Conservation (phyloP, 2,797 vertebrate species). For the Acanthis flammea region DNA sequence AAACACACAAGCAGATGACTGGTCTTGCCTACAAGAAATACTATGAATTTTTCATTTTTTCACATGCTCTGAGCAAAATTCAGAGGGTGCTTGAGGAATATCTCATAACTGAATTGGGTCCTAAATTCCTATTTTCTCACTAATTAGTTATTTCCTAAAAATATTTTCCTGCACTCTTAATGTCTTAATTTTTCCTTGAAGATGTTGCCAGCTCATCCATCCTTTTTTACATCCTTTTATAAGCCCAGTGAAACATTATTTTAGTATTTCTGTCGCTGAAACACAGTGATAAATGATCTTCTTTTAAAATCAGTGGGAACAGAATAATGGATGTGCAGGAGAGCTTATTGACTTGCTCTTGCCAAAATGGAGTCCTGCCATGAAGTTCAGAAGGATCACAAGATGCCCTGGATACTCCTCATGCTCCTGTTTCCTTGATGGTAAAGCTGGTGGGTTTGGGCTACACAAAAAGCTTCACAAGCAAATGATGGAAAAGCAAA, state of each 20-base stretch:
- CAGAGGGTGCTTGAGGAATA: conserved; percentile 17
- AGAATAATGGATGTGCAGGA: neutral
- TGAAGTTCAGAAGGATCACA: neutral
- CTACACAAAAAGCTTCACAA: neutral
- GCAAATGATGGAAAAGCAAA: neutral
- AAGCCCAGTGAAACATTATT: neutral
- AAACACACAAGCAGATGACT: conserved; percentile 32
- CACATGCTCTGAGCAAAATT: conserved; percentile 29
- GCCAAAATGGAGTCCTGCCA: conserved; percentile 11
- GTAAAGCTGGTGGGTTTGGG: neutral
- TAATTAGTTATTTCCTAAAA: neutral
- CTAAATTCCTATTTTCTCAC: conserved; percentile 24
- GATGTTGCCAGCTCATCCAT: neutral
- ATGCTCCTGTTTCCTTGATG: neutral
- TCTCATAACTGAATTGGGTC: neutral
- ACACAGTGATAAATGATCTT: neutral
- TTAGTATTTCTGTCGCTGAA: neutral
- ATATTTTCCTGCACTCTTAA: neutral
- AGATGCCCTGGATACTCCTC: neutral
- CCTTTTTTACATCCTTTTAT: neutral
- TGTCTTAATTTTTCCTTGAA: conserved; percentile 15
- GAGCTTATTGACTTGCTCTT: neutral
- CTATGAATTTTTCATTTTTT: conserved; percentile 53
- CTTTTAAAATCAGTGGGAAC: conserved; percentile 24
- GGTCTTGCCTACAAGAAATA: conserved; percentile 31